Evolutionary conservation across 1,140 invertebrate genomes (phyloP), one percentile per base, ranked within the genome.

Genomic region (Holotrichia oblita): DNA sequence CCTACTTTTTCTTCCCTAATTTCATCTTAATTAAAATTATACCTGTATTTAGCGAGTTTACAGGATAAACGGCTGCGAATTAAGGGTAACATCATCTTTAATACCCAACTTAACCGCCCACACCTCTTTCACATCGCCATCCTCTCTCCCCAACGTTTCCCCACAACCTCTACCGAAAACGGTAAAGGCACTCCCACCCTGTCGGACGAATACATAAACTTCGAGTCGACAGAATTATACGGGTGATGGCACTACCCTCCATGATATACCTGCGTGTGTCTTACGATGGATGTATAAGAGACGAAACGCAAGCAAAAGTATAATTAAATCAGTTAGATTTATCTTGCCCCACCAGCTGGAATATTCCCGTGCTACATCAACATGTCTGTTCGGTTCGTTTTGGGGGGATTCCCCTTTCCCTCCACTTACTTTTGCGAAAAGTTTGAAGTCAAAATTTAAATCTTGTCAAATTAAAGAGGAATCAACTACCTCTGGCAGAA

Each of bases 311-410:
- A 55, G 48, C 48, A 55, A 55, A 55, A 55, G 48, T 55, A 55
- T 55, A 55, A 55, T 55, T 55, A 55, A 55, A 55, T 55, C 48
- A 55, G 48, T 55, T 55, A 55, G 48, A 55, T 55, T 55, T 55
- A 55, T 55, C 48, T 55, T 55, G 48, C 17, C 48, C 48, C 27
- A 34, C 48, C 48, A 55, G 48, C 12, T 55, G 48, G 48, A 55
- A 55, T 55, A 55, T 55, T 17, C n/a, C 6, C n/a, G 48, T 6
- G 48, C 6, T 34, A 34, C 27, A 34, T 34, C 27, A 34, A 34
- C 27, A 2, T 34, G 27, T 34, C 27, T 34, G 27, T 34, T 34
- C 4, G 1, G 27, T 1, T 34, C 4, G 27, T 1, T 34, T 34
- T 34, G 27, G 27, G 27, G 27, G n/a, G n/a, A n/a, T n/a, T n/a